These are phyloP conservation scores for Branchellion lobata DNA, from an alignment of 2,888 invertebrate species.

Conservation along the genomic window DNA sequence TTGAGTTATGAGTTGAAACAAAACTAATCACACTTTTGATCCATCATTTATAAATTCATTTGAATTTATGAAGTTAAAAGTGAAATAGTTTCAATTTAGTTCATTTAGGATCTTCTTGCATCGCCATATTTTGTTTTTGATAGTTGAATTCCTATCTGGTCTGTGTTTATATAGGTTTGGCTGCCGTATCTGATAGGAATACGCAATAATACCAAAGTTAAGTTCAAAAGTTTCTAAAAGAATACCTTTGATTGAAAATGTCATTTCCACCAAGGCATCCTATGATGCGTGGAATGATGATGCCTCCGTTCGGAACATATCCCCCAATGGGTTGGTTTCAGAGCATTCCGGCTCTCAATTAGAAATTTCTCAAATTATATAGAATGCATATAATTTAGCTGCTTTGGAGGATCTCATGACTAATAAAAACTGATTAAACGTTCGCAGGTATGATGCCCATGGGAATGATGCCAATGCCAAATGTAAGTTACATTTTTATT, in stretches of 20 bases:
- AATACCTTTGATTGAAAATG: conserved; percentile 66
- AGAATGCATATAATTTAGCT: neutral
- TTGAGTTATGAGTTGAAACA: too few species aligned
- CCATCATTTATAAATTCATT: neutral
- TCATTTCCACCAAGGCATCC: conserved; percentile 85
- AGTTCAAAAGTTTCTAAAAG: neutral
- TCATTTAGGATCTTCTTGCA: neutral
- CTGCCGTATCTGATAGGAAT: neutral
- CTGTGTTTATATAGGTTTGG: neutral
- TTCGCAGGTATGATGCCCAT: conserved; percentile 62
- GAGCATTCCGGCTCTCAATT: neutral
- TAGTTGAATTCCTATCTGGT: neutral
- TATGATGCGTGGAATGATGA: conserved; percentile 70
- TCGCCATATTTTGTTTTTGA: conserved; percentile 16
- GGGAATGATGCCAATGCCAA: conserved; percentile 60
- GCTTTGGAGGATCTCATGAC: neutral
- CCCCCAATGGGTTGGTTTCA: conserved; percentile 57
- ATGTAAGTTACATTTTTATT: conserved; percentile 55
- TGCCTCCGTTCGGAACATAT: conserved; percentile 57
- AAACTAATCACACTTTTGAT: too few species aligned
- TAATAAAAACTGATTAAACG: too few species aligned
- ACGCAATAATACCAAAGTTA: neutral
- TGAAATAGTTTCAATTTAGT: neutral
- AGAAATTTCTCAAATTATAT: neutral
- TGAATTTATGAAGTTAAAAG: neutral